phyloP scores from a whole-genome alignment of 2,797 vertebrate species.

The Tachyglossus aculeatus region DNA sequence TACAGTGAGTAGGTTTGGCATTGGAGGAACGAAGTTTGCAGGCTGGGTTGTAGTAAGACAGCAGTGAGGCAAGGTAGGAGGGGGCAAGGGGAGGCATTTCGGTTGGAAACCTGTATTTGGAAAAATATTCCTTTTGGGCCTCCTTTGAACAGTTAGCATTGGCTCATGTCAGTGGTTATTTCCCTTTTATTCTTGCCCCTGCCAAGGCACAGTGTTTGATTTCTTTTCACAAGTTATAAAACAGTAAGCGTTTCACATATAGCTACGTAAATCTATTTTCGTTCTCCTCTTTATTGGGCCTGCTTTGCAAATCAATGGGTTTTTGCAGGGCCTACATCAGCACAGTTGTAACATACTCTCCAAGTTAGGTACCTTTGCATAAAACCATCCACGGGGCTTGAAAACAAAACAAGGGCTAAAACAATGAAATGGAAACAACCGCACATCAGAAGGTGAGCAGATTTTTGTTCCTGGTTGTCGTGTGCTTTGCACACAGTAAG shows the following conservation, averaged over 20 bases:
- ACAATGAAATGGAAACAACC: slow-evolving; percentile 80
- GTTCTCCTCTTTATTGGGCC: slow-evolving; percentile 73
- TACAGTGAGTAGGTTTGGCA: no score
- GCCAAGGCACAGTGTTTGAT: slow-evolving; percentile 60
- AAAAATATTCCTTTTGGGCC: not conserved
- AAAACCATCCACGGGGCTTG: slow-evolving; percentile 77
- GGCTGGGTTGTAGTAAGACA: no score
- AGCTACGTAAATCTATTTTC: slow-evolving; percentile 76
- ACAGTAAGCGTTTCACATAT: slow-evolving; percentile 74
- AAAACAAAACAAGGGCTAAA: slow-evolving; percentile 73
- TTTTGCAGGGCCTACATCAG: slow-evolving; percentile 72
- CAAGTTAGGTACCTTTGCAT: slow-evolving; percentile 80
- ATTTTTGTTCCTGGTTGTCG: slow-evolving; percentile 77
- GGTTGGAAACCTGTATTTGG: no score
- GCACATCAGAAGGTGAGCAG: slow-evolving; percentile 73
- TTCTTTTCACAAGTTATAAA: slow-evolving; percentile 72
- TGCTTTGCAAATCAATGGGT: slow-evolving; percentile 77
- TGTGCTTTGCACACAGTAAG: slow-evolving; percentile 67
- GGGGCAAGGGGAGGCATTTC: no score
- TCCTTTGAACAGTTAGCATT: slow-evolving; percentile 66
- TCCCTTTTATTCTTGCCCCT: slow-evolving; percentile 69
- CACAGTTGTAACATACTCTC: slow-evolving; percentile 78
- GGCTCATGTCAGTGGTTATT: no score
- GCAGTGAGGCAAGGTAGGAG: no score
- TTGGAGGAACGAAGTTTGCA: no score